Conservation (phyloP, 2,888 invertebrate species). For the Machimus rusticus region DNA sequence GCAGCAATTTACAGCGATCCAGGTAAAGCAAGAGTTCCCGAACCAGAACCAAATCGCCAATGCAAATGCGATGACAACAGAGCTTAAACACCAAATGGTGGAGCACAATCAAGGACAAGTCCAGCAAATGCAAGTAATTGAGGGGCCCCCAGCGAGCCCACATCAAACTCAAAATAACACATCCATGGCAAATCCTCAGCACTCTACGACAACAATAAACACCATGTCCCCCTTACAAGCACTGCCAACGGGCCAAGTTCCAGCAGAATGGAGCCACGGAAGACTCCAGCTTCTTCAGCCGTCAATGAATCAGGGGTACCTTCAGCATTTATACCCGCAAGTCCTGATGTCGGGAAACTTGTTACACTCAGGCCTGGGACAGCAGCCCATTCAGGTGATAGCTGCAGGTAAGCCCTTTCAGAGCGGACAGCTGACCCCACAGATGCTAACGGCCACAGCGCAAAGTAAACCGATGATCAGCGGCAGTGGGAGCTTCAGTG, state of each 20-base stretch:
- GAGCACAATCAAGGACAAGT: constrained; percentile 64
- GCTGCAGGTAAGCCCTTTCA: constrained; percentile 86
- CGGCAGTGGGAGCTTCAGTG: constrained; percentile 57
- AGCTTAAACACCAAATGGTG: constrained; percentile 60
- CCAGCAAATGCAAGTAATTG: constrained; percentile 63
- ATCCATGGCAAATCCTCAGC: constrained; percentile 57
- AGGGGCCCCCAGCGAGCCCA: constrained; percentile 63
- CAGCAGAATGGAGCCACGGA: constrained; percentile 77
- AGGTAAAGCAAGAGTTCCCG: constrained; percentile 63
- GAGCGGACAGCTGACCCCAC: constrained; percentile 77
- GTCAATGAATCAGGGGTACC: constrained; percentile 76
- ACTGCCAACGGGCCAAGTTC: constrained; percentile 68
- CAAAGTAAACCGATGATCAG: constrained; percentile 76
- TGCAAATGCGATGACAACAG: constrained; percentile 50
- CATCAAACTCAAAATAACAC: constrained; percentile 61
- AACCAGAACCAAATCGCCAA: constrained; percentile 52
- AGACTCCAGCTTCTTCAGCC: constrained; percentile 85
- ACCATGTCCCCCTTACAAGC: constrained; percentile 81
- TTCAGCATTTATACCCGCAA: constrained; percentile 82
- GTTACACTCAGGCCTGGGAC: constrained; percentile 65
- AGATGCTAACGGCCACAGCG: constrained; percentile 77
- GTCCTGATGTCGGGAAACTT: constrained; percentile 85
- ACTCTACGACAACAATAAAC: constrained; percentile 71
- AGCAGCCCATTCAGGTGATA: constrained; percentile 72
- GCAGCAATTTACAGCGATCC: constrained; percentile 64